A percentile compares a stretch with the other conserved stretches of the same genome.
Conservation (phyloP, 1,140 invertebrate species). For the Drosophila bocki region DNA sequence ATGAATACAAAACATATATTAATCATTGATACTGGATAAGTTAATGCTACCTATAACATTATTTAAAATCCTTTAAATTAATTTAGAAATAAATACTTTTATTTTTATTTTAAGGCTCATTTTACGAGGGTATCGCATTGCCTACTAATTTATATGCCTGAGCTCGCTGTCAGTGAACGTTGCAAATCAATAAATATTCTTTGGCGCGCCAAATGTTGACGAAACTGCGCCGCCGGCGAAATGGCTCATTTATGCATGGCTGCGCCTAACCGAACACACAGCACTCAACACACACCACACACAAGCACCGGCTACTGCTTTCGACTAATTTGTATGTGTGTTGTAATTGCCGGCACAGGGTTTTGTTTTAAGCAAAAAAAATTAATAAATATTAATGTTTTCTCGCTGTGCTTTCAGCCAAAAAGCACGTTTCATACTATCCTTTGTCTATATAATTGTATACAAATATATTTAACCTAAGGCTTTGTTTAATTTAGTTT, state of each 20-base stretch:
- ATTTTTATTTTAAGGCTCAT: background rate
- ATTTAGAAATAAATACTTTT: background rate
- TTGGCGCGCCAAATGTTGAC: constrained; percentile 74
- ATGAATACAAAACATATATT: background rate
- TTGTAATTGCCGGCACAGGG: constrained; percentile 74
- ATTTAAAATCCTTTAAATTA: background rate
- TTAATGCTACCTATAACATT: background rate
- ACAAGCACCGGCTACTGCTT: constrained; percentile 14
- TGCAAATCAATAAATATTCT: constrained; percentile 79
- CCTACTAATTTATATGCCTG: constrained; percentile 76
- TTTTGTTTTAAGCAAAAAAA: constrained; percentile 33
- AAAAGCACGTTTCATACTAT: constrained; percentile 1
- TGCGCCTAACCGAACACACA: constrained; percentile 60
- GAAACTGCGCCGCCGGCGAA: constrained; percentile 68
- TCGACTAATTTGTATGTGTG: constrained; percentile 49
- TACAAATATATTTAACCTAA: background rate
- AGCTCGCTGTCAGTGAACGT: constrained; percentile 58
- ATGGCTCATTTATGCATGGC: constrained; percentile 81
- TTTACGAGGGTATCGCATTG: background rate
- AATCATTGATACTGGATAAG: background rate
- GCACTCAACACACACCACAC: constrained; percentile 2
- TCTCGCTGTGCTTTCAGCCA: constrained; percentile 2
- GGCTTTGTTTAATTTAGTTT: background rate
- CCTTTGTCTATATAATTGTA: background rate
- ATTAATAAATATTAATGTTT: constrained; percentile 11